Conservation (phyloP, 2,888 invertebrate species). For the Nephrotoma guestfalica region DNA sequence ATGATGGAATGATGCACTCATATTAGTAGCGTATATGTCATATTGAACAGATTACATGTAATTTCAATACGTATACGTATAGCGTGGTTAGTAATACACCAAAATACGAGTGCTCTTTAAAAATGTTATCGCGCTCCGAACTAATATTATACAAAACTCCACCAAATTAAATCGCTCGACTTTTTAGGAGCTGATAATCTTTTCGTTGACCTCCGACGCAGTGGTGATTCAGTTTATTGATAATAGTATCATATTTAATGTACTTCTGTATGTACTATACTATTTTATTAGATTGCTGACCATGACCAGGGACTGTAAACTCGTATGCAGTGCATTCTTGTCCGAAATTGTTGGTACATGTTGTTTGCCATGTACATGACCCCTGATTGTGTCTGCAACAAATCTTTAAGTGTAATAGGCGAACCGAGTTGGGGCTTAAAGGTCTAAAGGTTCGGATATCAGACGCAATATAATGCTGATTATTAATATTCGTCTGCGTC, state of each 20-base stretch:
- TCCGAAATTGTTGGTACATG: no score
- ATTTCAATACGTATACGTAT: background rate
- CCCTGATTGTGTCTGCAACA: no score
- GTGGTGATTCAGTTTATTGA: background rate
- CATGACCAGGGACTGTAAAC: background rate
- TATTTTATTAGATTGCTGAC: background rate
- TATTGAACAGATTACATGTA: background rate
- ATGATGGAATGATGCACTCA: background rate
- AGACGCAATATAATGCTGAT: no score
- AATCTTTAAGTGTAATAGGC: no score
- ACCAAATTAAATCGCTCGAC: background rate
- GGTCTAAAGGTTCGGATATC: no score
- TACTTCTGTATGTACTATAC: background rate
- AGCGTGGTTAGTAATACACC: background rate
- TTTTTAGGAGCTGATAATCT: background rate
- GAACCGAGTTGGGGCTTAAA: no score
- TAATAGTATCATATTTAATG: background rate
- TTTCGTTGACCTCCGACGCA: background rate
- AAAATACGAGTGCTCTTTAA: background rate
- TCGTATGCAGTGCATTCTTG: background rate
- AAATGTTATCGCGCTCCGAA: background rate
- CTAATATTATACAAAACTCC: background rate
- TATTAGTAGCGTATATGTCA: background rate
- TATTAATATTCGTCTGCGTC: no score
- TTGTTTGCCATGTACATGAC: no score